These are phyloP conservation scores for Cryptotis parvus DNA, from an alignment of 2,113 vertebrate species.

Conservation along the genomic window DNA sequence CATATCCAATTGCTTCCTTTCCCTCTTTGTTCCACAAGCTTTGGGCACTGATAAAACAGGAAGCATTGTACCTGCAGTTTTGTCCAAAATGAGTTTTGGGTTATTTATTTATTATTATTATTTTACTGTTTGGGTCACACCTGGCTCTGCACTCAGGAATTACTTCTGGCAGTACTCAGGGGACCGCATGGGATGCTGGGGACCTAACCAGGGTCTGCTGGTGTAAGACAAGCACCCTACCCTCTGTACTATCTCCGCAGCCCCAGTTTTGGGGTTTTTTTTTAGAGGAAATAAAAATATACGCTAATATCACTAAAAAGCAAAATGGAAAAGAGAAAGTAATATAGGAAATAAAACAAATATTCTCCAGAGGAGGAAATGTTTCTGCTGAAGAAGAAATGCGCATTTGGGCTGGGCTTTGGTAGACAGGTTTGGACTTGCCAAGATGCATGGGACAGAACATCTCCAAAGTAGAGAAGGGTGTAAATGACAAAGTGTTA, in stretches of 20 bases:
- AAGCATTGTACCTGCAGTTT: constrained; percentile 8
- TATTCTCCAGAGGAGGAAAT: neutral
- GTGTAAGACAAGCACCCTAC: too few species aligned
- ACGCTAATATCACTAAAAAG: neutral
- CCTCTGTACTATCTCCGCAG: too few species aligned
- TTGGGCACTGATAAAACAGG: neutral
- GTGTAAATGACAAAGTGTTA: too few species aligned
- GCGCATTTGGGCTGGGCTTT: neutral
- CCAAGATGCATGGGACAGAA: neutral
- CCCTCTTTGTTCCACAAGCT: neutral
- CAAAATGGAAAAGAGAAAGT: neutral
- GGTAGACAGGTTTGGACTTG: neutral
- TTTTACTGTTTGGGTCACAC: too few species aligned
- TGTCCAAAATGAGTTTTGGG: neutral
- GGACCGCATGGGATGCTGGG: too few species aligned
- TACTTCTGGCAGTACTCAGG: too few species aligned
- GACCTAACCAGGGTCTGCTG: too few species aligned
- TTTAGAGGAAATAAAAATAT: constrained; percentile 6
- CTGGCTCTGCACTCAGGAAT: too few species aligned
- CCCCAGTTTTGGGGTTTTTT: neutral
- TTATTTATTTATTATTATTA: too few species aligned
- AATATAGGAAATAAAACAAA: neutral
- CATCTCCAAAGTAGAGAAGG: too few species aligned
- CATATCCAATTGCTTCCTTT: neutral
- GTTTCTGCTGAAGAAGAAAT: neutral